phyloP scores from a whole-genome alignment of 2,113 vertebrate species.

The Tragelaphus imberbis region DNA sequence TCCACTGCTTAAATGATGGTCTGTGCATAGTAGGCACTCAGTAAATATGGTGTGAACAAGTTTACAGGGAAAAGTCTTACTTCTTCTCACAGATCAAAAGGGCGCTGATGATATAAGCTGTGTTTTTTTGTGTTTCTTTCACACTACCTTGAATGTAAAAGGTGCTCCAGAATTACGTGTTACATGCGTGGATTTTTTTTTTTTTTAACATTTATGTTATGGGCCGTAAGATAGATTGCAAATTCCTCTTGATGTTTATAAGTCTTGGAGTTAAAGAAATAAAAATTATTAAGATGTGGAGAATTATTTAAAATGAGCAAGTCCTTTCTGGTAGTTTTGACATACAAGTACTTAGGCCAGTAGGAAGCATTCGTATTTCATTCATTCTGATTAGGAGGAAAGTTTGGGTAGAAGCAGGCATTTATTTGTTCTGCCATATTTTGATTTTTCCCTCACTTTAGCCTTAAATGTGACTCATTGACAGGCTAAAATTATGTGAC shows the following conservation, averaged over 20 bases:
- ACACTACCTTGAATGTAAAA: background rate
- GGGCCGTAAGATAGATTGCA: background rate
- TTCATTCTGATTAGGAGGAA: background rate
- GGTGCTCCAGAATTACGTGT: background rate
- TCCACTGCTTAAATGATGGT: background rate
- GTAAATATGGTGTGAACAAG: background rate
- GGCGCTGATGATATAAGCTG: background rate
- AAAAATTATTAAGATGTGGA: background rate
- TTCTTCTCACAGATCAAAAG: background rate
- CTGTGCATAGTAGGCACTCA: background rate
- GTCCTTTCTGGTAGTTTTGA: background rate
- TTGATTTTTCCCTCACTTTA: background rate
- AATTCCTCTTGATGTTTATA: background rate
- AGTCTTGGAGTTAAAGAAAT: background rate
- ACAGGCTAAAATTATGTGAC: background rate
- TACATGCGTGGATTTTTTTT: background rate
- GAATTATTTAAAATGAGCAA: background rate
- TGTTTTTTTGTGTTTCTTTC: background rate
- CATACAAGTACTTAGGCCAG: background rate
- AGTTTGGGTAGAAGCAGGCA: background rate
- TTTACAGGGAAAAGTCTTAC: background rate
- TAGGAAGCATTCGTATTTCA: too few species aligned
- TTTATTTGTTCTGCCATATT: background rate
- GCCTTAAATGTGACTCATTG: slow-evolving; percentile 34
- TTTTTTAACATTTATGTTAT: background rate